Evolutionary conservation across 1,140 invertebrate genomes (phyloP), one percentile per base, ranked within the genome.

Genomic region (Diachasma alloeum): DNA sequence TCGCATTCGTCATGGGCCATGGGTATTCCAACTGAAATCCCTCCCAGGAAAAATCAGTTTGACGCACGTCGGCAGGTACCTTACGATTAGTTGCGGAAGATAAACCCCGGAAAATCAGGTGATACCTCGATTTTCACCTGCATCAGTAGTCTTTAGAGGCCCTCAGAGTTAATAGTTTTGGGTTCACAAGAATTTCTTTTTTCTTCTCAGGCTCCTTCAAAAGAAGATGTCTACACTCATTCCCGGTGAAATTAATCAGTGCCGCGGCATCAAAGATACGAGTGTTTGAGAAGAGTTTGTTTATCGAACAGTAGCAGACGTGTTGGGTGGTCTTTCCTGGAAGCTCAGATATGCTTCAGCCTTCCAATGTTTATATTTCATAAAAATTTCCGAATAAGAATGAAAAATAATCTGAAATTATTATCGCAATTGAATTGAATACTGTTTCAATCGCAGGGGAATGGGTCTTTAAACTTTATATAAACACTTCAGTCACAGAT

Each of bases 171-270:
- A 66, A 15, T 66, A 37, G 46, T 70, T 59, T 48, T 19, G 66
- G 9, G n/a, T 37, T 37, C 37, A 31, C 46, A 69, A 68, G 71
- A 22, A n/a, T 15, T 31, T 73, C n/a, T 59, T 9, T 17, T 17
- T 26, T 63, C 22, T 24, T 2, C 24, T 63, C 59, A 31, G 24
- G 22, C 26, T 26, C 59, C 26, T 63, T 67, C 15, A 56, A 75
- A 70, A 44, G n/a, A 44, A 69, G 17, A 22, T 75, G 66, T 69
- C 53, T 75, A 53, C 66, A 63, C 66, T 26, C 63, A 31, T 63
- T 83, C 78, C 78, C 81, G 82, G 82, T 80, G 81, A 82, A 85
- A 87, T 87, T 88, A 89, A 89, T 89, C 87, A 89, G 86, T 81
- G 84, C 81, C 81, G 74, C 68, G 79, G 84, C 86, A 87, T 89